A percentile compares a stretch with the other conserved stretches of the same genome.
These are phyloP conservation scores for Serinus canaria DNA, from an alignment of 2,113 vertebrate species.

Conservation along the genomic window DNA sequence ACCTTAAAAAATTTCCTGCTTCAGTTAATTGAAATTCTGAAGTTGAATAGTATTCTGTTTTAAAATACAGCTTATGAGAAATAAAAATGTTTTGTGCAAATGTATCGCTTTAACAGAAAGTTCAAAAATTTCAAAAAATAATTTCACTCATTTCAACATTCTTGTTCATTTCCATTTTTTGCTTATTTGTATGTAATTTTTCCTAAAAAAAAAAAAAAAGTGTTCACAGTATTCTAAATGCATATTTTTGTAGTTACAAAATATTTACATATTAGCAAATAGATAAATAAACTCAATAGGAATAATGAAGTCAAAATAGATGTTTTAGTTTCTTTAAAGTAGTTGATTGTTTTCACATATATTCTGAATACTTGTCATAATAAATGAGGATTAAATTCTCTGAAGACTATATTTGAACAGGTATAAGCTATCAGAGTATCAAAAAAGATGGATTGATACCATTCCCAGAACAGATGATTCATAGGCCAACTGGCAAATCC, in stretches of 20 bases:
- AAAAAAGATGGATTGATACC: not conserved
- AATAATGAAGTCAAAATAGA: not conserved
- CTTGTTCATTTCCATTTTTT: not conserved
- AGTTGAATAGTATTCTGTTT: not conserved
- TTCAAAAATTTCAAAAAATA: not conserved
- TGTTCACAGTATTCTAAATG: not conserved
- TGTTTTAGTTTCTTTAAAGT: not conserved
- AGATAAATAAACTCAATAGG: not conserved
- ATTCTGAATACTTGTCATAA: not conserved
- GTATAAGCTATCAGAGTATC: not conserved
- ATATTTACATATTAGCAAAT: not conserved
- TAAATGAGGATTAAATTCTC: not conserved
- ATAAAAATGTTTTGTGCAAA: not conserved
- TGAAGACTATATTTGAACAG: not conserved
- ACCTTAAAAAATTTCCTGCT: not conserved
- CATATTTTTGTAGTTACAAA: not conserved
- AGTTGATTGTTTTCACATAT: not conserved
- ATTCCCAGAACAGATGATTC: not conserved
- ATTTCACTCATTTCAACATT: not conserved
- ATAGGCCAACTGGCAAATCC: not conserved
- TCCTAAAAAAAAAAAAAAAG: not conserved
- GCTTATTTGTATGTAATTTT: not conserved
- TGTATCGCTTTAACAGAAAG: not conserved
- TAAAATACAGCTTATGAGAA: not conserved
- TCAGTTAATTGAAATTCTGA: not conserved